phyloP scores from a whole-genome alignment of 2,888 invertebrate species.

The Lepidonotus clava region DNA sequence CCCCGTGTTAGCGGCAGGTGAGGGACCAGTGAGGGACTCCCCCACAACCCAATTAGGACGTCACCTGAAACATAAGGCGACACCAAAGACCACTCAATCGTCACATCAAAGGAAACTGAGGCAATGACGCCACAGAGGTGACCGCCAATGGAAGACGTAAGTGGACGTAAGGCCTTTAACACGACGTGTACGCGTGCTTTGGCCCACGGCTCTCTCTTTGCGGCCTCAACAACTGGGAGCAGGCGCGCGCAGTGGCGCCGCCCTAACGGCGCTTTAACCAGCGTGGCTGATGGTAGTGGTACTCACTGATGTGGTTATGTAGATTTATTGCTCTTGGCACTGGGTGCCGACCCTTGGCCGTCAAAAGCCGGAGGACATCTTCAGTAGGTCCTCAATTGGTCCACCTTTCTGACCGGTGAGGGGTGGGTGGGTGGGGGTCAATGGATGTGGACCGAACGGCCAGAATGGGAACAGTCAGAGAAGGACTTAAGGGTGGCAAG shows the following conservation, averaged over 20 bases:
- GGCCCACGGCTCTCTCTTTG: background rate
- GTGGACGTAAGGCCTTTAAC: too few relatives aligned
- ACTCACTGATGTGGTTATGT: conserved; percentile 47
- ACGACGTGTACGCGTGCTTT: too few relatives aligned
- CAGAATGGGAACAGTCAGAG: background rate
- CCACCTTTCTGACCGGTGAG: background rate
- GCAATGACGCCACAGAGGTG: background rate
- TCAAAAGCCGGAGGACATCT: conserved; percentile 6
- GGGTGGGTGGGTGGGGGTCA: background rate
- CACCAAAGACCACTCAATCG: background rate
- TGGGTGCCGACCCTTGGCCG: background rate
- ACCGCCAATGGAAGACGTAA: background rate
- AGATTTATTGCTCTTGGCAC: conserved; percentile 40
- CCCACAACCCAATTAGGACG: background rate
- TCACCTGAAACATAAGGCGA: background rate
- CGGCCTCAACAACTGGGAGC: background rate
- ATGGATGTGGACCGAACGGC: background rate
- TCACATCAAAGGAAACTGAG: conserved; percentile 8
- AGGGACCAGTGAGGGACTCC: too few relatives aligned
- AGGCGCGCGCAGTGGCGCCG: too few relatives aligned
- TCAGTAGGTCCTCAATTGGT: background rate
- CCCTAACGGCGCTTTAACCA: conserved; percentile 33
- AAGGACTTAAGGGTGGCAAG: too few relatives aligned
- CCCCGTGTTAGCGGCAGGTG: background rate
- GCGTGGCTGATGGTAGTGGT: background rate